Percentiles rank a stretch among this genome's conserved stretches.
Evolutionary conservation across 92 coral and sea anemone genomes (phyloP).

Genomic region (Zoanthus solanderi): DNA sequence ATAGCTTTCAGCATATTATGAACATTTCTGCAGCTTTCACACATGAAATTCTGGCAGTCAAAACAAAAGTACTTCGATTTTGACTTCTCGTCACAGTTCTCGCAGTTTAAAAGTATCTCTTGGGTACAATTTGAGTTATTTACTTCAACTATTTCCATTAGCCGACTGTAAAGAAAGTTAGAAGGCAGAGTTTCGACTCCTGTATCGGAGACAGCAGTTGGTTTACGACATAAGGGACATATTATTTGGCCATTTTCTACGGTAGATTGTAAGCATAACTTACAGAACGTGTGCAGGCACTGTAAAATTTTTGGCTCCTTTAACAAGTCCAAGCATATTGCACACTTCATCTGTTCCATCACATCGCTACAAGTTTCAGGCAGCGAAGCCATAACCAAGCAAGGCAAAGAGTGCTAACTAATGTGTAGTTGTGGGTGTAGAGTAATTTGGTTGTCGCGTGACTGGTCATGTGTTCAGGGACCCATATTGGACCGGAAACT

Average conservation of each 20-base stretch:
- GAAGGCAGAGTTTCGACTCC: slow-evolving; percentile 40
- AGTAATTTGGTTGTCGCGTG: too few species aligned
- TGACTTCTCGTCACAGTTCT: slow-evolving; percentile 35
- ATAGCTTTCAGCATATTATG: slow-evolving; percentile 34
- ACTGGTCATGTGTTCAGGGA: too few species aligned
- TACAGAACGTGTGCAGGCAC: slow-evolving; percentile 43
- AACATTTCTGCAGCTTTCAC: slow-evolving; percentile 29
- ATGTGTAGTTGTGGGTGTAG: too few species aligned
- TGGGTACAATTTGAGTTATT: neutral
- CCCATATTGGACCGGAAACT: too few species aligned
- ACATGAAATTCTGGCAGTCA: slow-evolving; percentile 48
- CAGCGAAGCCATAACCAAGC: slow-evolving; percentile 17
- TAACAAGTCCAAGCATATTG: slow-evolving; percentile 23
- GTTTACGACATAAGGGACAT: slow-evolving; percentile 34
- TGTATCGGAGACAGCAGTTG: slow-evolving; percentile 22
- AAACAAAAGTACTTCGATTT: slow-evolving; percentile 21
- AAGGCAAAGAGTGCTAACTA: neutral
- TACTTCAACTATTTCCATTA: slow-evolving; percentile 36
- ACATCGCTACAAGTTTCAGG: neutral
- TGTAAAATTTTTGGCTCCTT: slow-evolving; percentile 29
- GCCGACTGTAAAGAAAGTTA: slow-evolving; percentile 29
- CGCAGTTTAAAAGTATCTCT: slow-evolving; percentile 29
- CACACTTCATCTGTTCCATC: slow-evolving; percentile 31
- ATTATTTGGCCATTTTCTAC: neutral
- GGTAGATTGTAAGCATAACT: slow-evolving; percentile 14